Evolutionary conservation across 2,797 vertebrate species (phyloP).

Genomic region (Anguilla obscura): DNA sequence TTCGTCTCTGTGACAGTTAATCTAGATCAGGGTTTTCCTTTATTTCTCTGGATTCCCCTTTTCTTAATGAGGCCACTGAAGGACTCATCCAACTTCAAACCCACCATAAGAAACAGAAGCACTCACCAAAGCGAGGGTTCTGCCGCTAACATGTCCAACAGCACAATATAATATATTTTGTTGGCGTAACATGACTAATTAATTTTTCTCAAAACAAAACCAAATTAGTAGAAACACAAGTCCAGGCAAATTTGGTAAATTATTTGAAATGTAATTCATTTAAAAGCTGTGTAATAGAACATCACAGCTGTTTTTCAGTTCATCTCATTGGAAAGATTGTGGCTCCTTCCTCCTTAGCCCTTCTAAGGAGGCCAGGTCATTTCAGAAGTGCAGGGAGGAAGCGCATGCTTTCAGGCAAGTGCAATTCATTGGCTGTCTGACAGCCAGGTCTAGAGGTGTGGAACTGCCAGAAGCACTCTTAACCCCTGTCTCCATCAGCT

Average conservation of each 20-base stretch:
- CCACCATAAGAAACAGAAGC: not conserved
- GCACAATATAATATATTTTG: not conserved
- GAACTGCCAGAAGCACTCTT: conserved; percentile 5
- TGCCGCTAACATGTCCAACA: not conserved
- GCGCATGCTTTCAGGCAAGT: not conserved
- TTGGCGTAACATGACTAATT: no score
- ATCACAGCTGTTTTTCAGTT: no score
- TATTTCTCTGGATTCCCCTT: not conserved
- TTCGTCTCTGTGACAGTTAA: not conserved
- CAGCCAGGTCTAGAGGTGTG: conserved; percentile 32
- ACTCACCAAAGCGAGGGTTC: not conserved
- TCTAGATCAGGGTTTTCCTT: not conserved
- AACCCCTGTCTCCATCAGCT: conserved; percentile 14
- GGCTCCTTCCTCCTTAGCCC: no score
- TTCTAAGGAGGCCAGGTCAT: not conserved
- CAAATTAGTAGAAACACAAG: no score
- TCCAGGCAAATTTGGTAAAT: not conserved
- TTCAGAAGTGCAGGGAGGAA: not conserved
- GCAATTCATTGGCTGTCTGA: conserved; percentile 18
- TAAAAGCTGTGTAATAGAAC: no score
- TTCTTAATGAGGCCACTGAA: not conserved
- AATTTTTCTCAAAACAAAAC: no score
- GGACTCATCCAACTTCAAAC: not conserved
- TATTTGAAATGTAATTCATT: not conserved
- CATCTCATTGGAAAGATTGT: no score